Percentiles rank a stretch among this genome's conserved stretches.
Conservation (phyloP, 2,888 invertebrate species). For the Cephus pulcher region DNA sequence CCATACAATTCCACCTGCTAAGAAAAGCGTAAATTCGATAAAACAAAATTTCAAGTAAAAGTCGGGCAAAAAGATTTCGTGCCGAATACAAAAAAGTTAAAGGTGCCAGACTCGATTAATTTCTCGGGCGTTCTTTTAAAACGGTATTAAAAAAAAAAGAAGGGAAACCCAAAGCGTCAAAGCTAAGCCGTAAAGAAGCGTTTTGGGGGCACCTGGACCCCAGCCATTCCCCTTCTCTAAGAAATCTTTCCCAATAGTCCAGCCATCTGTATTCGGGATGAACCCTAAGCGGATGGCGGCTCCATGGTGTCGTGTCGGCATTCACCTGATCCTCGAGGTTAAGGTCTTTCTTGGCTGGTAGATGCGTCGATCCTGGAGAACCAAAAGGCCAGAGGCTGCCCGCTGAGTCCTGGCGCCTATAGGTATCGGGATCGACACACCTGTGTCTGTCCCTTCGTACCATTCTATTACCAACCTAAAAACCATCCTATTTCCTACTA, state of each 20-base stretch:
- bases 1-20: background rate
- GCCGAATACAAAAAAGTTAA: background rate
- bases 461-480: slow-evolving; percentile 1
- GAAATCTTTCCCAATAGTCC: background rate
- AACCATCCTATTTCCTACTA: background rate
- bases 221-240: background rate
- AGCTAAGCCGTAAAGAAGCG: slow-evolving; percentile 10
- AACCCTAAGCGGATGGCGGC: slow-evolving; percentile 4
- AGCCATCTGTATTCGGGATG: slow-evolving; percentile 10
- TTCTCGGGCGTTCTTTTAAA: background rate
- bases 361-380: slow-evolving; percentile 24
- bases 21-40: no score
- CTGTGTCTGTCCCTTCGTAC: slow-evolving; percentile 38
- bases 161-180: background rate
- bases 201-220: background rate
- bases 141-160: background rate
- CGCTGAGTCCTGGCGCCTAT: slow-evolving; percentile 51
- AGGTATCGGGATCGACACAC: slow-evolving; percentile 37
- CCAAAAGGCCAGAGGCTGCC: slow-evolving; percentile 37
- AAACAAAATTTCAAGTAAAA: background rate
- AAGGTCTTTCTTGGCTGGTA: slow-evolving; percentile 17
- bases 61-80: background rate
- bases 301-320: slow-evolving; percentile 14
- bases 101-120: slow-evolving; percentile 9
- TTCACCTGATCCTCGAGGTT: slow-evolving; percentile 21